Evolutionary conservation across 2,113 vertebrate genomes (phyloP), one percentile per base, ranked within the genome.

Genomic region (Marmota flaviventris): DNA sequence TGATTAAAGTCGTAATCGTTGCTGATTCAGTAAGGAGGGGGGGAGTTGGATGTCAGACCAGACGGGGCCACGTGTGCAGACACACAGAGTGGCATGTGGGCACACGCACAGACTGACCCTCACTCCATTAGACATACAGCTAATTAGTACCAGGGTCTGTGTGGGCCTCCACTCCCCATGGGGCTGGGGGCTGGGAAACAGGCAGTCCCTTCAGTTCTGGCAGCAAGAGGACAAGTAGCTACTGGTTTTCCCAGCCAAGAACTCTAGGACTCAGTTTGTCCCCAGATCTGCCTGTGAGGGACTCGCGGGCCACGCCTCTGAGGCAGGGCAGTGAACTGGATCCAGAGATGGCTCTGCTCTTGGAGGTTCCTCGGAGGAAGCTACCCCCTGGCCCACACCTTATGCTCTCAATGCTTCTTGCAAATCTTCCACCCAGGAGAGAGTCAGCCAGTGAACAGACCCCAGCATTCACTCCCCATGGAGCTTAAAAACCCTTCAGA

Each of bases 1-100:
- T 98, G 97, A 98, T 98, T 98, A 98, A 97, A 98, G 97, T 93
- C 34, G 67, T 97, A 97, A 98, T 97, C 92, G 37, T 95, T 98
- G 98, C 94, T 14, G 84, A 93, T 97, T 84, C 53, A 22, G 92
- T 37, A 32, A 89, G 92, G 87, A 32, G 89, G 81, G 45, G 86
- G 93, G 85, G 77, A 42, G 79, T 42, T 72, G 81, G 83, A 27
- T 95, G 89, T 86, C 91, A 95, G 84, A 53, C 22, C 1, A 93
- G 97, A 67, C 6, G 1, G 85, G 42, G 42, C 84, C 18, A 48
- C 42, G 14, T 53, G 91, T 11, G 12, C 53, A 89, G 82, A 89
- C 75, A 29, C 27, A 13, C 4, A 10, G 34, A 20, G 90, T 24
- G 77, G 37, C 29, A 4, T 4, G 0, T 4, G 4, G 29, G 25